Base-by-base conservation (phyloP, 2,797 vertebrate species). In the Myotis planiceps region DNA sequence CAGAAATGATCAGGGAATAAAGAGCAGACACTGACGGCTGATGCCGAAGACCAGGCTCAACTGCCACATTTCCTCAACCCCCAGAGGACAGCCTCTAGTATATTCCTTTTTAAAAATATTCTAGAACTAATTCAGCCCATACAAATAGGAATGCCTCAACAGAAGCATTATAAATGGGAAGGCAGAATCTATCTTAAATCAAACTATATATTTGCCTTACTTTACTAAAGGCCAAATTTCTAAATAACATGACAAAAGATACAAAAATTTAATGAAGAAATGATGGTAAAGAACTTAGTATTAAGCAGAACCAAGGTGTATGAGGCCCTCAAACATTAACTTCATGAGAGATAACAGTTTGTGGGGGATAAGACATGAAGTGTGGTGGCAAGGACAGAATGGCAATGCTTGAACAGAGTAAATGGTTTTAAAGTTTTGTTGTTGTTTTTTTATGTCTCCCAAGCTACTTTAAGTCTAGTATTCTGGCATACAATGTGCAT, bases 221-320 rank as follows among this genome's bases (percentile, higher is more conserved):
- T 87, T 85, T 87, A 89, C 9, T 15, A 63, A 79, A 95, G 34
- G 42, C 29, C 29, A 71, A 93, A 85, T 89, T 58, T 93, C 76
- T 37, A 92, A 92, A 90, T 86, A 89, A 84, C 89, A 76, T 34
- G 83, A 63, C 66, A 93, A 90, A 90, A 88, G 49, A 65, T 9
- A 96, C 42, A 91, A 80, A 89, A 47, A 72, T 58, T 68, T 92
- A 89, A 87, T 72, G 74, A 94, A 92, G 21, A 69, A 55, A 66
- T n/a, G 14, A 87, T 63, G 47, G 29, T 69, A 53, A 96, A 84
- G 47, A 87, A 60, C 37, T 88, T 34, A 58, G 37, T 42, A 79
- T 7, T 60, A 27, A 15, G 49, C 3, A 66, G 25, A 94, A 42
- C 5, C 7, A 53, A 85, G 78, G 25, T 27, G 1, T 42, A 23